These are phyloP conservation scores for Champsocephalus gunnari DNA, from an alignment of 2,797 vertebrate genomes.

Conservation along the genomic window DNA sequence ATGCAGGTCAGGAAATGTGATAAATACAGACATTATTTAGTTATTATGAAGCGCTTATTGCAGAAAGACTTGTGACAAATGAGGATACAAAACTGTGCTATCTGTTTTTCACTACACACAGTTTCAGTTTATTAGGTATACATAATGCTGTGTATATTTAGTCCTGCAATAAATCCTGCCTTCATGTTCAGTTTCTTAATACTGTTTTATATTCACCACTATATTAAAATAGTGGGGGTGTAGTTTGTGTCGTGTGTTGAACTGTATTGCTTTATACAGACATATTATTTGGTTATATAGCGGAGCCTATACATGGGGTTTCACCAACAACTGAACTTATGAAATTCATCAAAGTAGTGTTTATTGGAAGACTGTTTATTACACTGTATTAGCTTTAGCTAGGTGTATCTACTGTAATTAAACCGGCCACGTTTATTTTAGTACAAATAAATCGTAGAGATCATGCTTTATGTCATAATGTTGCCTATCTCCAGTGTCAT, in stretches of 20 bases:
- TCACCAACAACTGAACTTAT: neutral
- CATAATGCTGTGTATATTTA: neutral
- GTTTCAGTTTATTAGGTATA: slow-evolving; percentile 8
- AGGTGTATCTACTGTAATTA: too few relatives aligned
- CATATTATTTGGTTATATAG: neutral
- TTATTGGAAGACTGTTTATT: slow-evolving; percentile 3
- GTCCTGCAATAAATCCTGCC: neutral
- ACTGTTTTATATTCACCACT: neutral
- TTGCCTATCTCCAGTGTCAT: neutral
- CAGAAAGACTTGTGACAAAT: neutral
- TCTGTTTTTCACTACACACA: neutral
- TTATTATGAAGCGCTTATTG: slow-evolving; percentile 22
- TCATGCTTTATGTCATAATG: neutral
- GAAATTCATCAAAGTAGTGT: neutral
- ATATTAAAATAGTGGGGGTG: neutral
- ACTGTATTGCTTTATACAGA: neutral
- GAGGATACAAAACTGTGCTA: neutral
- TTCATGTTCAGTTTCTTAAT: neutral
- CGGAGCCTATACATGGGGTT: neutral
- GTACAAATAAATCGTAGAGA: neutral
- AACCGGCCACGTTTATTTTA: neutral
- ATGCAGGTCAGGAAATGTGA: slow-evolving; percentile 45
- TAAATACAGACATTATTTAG: slow-evolving; percentile 46
- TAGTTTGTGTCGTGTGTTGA: neutral
- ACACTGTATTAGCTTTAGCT: too few relatives aligned